phyloP scores from a whole-genome alignment of 1,140 invertebrate species.

The Brachionus paranguensis region DNA sequence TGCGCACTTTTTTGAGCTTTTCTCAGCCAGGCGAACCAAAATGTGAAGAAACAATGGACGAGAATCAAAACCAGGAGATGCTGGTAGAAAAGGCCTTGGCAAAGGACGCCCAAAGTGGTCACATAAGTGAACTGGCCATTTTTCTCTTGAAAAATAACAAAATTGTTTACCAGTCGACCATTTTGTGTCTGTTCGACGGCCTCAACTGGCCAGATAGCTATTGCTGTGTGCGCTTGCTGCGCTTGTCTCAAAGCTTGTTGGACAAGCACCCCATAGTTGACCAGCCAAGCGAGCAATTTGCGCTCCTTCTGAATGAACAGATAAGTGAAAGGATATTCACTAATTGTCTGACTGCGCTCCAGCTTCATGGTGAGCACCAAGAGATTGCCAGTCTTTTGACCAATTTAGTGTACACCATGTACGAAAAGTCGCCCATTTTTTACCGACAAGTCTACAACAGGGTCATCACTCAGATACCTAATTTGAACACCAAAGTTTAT shows the following conservation, averaged over 20 bases:
- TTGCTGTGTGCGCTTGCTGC: conserved; percentile 2
- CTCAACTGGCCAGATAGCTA: conserved; percentile 28
- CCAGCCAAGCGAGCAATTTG: background rate
- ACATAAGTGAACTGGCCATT: conserved; percentile 29
- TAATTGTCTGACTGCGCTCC: background rate
- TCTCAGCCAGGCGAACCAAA: background rate
- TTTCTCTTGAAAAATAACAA: conserved; percentile 7
- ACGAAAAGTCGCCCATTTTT: conserved; percentile 11
- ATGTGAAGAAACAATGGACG: background rate
- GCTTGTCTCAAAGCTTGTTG: background rate
- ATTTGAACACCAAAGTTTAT: background rate
- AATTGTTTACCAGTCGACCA: conserved; percentile 5
- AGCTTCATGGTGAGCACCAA: conserved; percentile 27
- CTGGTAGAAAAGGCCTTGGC: background rate
- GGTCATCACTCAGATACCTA: conserved; percentile 3
- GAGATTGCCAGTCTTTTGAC: conserved; percentile 19
- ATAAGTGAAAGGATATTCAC: conserved; percentile 26
- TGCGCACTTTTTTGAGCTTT: background rate
- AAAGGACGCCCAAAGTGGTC: background rate
- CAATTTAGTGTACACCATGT: background rate
- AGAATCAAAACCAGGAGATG: background rate
- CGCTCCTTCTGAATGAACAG: background rate
- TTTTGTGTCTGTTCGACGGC: conserved; percentile 36
- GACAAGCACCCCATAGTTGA: conserved; percentile 1
- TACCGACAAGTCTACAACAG: background rate